Base-by-base conservation (phyloP, 2,888 invertebrate species). In the Glyphotaelius pellucidus region DNA sequence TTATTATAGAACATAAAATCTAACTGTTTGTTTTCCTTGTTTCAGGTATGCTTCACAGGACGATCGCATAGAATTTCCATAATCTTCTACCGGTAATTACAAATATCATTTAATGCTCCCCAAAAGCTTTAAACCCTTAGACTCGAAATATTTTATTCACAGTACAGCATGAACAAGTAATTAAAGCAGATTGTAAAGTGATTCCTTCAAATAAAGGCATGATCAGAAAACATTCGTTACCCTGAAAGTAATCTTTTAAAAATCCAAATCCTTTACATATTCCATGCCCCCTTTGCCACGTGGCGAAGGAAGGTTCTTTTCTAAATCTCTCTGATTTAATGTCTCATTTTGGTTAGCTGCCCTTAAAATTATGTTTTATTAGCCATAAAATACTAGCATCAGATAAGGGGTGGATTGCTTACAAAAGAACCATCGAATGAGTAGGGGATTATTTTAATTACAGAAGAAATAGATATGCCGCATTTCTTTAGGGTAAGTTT, bases 311-410 rank as follows among this genome's bases (percentile, higher is more conserved):
- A 80, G 80, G 91, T 90, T 92, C 92, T 90, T 90, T 90, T 91
- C 67, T 87, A 90, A 93, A 80, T 91, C 91, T 89, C 92, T 91
- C 11, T 84, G 84, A 85, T 52, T 85, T 89, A 52, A 90, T 90
- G 89, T 93, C 92, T 93, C 90, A 92, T 90, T 90, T 89, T 85
- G 91, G 80, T 80, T n/a, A 38, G 42, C 85, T 89, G 31, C 80
- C 92, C 92, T 91, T 90, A 83, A 84, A 89, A 92, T 91, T 86
- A 89, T 91, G 89, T 92, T 92, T 91, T 92, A 92, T 89, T 91
- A 91, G 81, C 91, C 91, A 91, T 91, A 91, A 91, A 91, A 91
- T 91, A 89, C 91, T 84, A 91, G 89, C 89, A 83, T 81, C 79
- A 91, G 91, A 91, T 91, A 88, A 83, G 88, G 91, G 91, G 91